phyloP scores from a whole-genome alignment of 30 jellyfish, hydroid and myxozoan species.

The Catostylus mosaicus region DNA sequence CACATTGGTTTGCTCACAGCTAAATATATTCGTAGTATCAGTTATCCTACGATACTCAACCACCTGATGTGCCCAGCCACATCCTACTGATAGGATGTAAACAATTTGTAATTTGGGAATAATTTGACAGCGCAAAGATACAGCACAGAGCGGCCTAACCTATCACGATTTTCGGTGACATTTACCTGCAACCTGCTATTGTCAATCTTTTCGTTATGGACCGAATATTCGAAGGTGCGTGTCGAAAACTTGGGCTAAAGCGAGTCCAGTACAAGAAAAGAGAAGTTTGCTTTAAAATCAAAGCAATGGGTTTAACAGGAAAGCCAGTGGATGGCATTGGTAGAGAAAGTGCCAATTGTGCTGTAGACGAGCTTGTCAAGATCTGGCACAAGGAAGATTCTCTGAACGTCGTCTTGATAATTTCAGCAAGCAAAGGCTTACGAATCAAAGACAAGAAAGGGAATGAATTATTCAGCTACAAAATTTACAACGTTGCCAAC shows the following conservation, averaged over 20 bases:
- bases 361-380: conserved; percentile 37
- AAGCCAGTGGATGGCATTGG: conserved; percentile 27
- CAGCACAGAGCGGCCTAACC: neutral
- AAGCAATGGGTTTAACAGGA: conserved; percentile 59
- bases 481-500: conserved; percentile 57
- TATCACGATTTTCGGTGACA: neutral
- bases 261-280: conserved; percentile 40
- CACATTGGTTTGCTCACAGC: neutral
- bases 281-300: conserved; percentile 23
- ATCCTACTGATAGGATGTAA: neutral
- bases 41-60: neutral
- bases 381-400: conserved; percentile 42
- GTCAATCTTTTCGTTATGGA: neutral
- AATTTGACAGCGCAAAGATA: neutral
- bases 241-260: conserved; percentile 34
- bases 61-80: neutral
- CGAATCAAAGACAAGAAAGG: conserved; percentile 53
- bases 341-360: conserved; percentile 2
- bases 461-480: conserved; percentile 32
- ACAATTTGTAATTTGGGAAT: neutral
- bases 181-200: neutral
- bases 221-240: conserved; percentile 10
- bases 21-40: neutral
- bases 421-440: conserved; percentile 62
- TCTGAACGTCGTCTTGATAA: conserved; percentile 27